These are phyloP conservation scores for Nezara viridula DNA, from an alignment of 2,888 invertebrate species.

Conservation along the genomic window DNA sequence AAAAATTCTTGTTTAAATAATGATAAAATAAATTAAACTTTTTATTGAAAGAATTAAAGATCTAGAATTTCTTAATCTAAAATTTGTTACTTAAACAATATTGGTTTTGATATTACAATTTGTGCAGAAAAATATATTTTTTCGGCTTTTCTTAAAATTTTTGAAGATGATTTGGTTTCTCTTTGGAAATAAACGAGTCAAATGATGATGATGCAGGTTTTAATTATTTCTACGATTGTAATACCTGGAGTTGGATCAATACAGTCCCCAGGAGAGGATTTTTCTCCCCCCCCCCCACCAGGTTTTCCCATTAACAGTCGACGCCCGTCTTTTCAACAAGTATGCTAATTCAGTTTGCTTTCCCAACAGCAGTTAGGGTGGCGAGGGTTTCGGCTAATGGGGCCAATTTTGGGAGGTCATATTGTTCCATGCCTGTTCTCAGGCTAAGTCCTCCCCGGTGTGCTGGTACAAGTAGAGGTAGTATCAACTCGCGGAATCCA, in stretches of 20 bases:
- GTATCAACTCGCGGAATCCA: background rate
- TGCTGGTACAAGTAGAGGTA: background rate
- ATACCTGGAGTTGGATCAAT: background rate
- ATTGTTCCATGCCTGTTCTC: background rate
- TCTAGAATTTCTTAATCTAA: no score
- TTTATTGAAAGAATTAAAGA: no score
- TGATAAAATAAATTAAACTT: no score
- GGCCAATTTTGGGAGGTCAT: background rate
- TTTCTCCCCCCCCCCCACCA: background rate
- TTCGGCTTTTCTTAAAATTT: no score
- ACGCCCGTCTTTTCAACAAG: background rate
- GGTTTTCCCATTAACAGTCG: background rate
- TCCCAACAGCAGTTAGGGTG: background rate
- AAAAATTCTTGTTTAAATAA: no score
- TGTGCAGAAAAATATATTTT: no score
- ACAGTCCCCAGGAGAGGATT: background rate
- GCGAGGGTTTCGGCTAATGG: background rate
- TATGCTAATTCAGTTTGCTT: conserved; percentile 40
- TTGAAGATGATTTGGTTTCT: no score
- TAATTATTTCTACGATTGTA: background rate
- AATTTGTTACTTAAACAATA: no score
- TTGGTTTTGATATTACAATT: no score
- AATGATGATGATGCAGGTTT: background rate
- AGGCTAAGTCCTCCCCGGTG: background rate
- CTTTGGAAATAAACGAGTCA: no score